Evolutionary conservation across 2,888 invertebrate species (phyloP), one percentile per base, ranked within the genome.

Genomic region (Rhagium mordax): DNA sequence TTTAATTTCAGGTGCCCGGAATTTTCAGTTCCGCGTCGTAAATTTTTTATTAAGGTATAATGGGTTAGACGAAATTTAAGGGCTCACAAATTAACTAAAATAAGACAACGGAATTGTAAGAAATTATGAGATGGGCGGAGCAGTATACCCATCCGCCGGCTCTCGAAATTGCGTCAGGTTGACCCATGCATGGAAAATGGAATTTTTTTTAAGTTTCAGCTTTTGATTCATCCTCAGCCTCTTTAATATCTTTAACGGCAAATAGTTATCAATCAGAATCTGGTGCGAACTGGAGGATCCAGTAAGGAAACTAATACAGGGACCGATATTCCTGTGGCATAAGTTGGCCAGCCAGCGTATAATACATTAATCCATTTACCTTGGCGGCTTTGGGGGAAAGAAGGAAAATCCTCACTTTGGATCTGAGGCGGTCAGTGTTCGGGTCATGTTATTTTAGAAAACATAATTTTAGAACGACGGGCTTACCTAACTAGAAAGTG

Each of bases 401-500:
- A 29, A 49, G 65, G 53, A 53, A 65, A 65, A 65, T 65, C 65
- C 65, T 65, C 33, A 62, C 53, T 65, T 53, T 29, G 53, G 20
- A 53, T 65, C 41, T 61, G 20, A n/a, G 15, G n/a, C 67, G 57
- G 57, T 24, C 67, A 57, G 24, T 67, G 67, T 67, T 47, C 16
- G 67, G 67, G 67, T 57, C 67, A 24, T 67, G 67, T 67, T 67
- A 29, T 51, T 67, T 67, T 67, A 67, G 55, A 67, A 67, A 67
- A 67, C 67, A 67, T 67, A 67, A 67, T 67, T 67, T 57, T 27
- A 57, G 55, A 47, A 67, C 57, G 57, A 20, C 67, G 67, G 53
- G 67, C 41, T 67, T 65, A 72, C 70, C 69, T 71, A 75, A 69
- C 75, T 69, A 72, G 60, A 59, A 66, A 67, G 66, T 71, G 33